Evolutionary conservation across 2,888 invertebrate species (phyloP), one percentile per base, ranked within the genome.

Genomic region (Polydrusus tereticollis): DNA sequence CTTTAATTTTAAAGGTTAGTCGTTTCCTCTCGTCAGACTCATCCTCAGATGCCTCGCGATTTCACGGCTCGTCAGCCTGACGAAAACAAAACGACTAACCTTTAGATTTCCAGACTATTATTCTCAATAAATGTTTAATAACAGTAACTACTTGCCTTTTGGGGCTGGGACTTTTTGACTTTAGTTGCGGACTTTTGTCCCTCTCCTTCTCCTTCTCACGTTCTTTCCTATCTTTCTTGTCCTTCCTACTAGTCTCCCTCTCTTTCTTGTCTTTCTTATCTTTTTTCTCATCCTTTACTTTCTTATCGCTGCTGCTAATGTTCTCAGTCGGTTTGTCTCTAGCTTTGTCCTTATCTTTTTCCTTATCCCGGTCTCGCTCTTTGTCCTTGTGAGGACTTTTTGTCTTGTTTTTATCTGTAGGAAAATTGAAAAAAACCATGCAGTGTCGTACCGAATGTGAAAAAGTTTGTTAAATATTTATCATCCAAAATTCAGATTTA

Each of bases 381-480:
- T 86, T 80, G 80, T 87, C 78, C 77, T 89, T 91, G 74, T 89
- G 88, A 1, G 89, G 89, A 77, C 88, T 90, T 79, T 90, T 89
- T 75, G 78, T 80, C 85, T 87, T 80, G 69, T 75, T 65, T 78
- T 83, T 83, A 80, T 86, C 75, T 84, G 85, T 80, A 12, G 26
- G 33, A 29, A 29, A 1, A 18, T 18, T 10, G 36, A 58, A 58
- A 43, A 67, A 21, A n/a, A 45, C 58, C 3, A 2, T 36, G n/a
- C n/a, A n/a, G n/a, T n/a, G n/a, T n/a, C n/a, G n/a, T n/a, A n/a
- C n/a, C n/a, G n/a, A n/a, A n/a, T n/a, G n/a, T n/a, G n/a, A n/a
- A n/a, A n/a, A n/a, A n/a, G n/a, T n/a, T n/a, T n/a, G n/a, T n/a
- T n/a, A n/a, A n/a, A n/a, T n/a, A n/a, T n/a, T n/a, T n/a, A n/a